phyloP scores from a whole-genome alignment of 2,113 vertebrate genomes.

The Semnornis frantzii region DNA sequence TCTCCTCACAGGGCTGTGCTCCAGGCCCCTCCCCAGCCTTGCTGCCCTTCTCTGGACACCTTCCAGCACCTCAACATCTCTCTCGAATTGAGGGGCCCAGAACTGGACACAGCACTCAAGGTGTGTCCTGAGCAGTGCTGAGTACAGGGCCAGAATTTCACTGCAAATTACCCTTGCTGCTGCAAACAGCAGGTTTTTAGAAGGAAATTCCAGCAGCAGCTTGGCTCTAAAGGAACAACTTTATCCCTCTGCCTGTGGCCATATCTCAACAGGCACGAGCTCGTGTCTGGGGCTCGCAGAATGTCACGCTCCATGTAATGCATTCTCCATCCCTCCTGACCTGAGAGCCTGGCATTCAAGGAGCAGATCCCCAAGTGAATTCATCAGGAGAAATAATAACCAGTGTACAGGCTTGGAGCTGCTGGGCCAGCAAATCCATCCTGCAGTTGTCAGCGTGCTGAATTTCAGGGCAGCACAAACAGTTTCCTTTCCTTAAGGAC shows the following conservation, averaged over 20 bases:
- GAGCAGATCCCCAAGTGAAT: neutral
- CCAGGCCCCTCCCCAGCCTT: no score
- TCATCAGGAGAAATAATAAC: conserved; percentile 19
- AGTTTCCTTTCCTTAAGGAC: neutral
- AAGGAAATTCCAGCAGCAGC: conserved; percentile 15
- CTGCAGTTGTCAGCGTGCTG: neutral
- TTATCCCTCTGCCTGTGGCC: neutral
- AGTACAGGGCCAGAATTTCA: neutral
- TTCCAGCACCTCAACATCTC: no score
- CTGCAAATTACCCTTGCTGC: neutral
- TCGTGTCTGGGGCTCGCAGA: neutral
- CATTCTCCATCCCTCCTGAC: conserved; percentile 16
- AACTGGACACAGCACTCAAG: no score
- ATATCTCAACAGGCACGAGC: neutral
- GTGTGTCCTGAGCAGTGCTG: no score
- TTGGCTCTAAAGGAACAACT: neutral
- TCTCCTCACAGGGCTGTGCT: no score
- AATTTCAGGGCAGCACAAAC: neutral
- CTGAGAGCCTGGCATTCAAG: neutral
- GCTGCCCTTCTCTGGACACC: no score
- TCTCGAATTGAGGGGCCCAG: no score
- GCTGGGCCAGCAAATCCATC: conserved; percentile 29
- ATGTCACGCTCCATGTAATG: neutral
- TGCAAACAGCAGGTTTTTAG: neutral
- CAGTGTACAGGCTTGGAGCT: neutral